A percentile compares a stretch with the other conserved stretches of the same genome.
Conservation (phyloP, 1,140 invertebrate species). For the Sitophilus oryzae region DNA sequence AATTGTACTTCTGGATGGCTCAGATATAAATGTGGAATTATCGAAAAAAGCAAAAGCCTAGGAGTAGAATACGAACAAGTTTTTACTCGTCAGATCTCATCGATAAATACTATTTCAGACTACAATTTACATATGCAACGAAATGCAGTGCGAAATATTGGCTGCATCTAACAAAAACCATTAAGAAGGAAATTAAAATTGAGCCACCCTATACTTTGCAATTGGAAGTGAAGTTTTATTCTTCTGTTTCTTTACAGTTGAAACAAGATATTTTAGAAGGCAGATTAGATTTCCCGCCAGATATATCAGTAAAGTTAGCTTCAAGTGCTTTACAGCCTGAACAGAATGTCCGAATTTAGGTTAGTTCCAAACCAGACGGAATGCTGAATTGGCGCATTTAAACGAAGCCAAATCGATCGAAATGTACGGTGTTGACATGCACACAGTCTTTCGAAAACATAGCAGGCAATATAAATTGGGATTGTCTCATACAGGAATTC, state of each 20-base stretch:
- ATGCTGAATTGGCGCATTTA: slow-evolving; percentile 87
- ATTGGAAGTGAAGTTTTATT: slow-evolving; percentile 98
- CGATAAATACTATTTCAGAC: slow-evolving; percentile 98
- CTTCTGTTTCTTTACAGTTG: slow-evolving; percentile 95
- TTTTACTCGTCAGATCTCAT: slow-evolving; percentile 95
- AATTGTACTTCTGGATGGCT: slow-evolving; percentile 84
- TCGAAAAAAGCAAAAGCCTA: slow-evolving; percentile 90
- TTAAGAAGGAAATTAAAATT: slow-evolving; percentile 99
- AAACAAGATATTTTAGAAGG: slow-evolving; percentile 90
- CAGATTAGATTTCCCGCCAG: slow-evolving; percentile 75
- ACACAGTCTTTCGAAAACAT: slow-evolving; percentile 90
- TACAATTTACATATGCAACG: slow-evolving; percentile 95
- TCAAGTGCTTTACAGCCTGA: slow-evolving; percentile 88
- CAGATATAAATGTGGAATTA: slow-evolving; percentile 81
- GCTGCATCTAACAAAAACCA: slow-evolving; percentile 95
- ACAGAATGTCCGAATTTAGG: slow-evolving; percentile 93
- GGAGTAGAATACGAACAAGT: slow-evolving; percentile 94
- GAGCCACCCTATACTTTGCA: slow-evolving; percentile 93
- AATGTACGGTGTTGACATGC: slow-evolving; percentile 96
- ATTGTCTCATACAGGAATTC: slow-evolving; percentile 91
- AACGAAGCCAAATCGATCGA: slow-evolving; percentile 94
- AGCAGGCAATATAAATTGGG: slow-evolving; percentile 94
- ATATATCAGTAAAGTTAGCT: slow-evolving; percentile 78
- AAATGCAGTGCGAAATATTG: slow-evolving; percentile 95
- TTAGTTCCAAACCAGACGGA: slow-evolving; percentile 92